Conservation (phyloP, 2,888 invertebrate species). For the Xylophagus ater region DNA sequence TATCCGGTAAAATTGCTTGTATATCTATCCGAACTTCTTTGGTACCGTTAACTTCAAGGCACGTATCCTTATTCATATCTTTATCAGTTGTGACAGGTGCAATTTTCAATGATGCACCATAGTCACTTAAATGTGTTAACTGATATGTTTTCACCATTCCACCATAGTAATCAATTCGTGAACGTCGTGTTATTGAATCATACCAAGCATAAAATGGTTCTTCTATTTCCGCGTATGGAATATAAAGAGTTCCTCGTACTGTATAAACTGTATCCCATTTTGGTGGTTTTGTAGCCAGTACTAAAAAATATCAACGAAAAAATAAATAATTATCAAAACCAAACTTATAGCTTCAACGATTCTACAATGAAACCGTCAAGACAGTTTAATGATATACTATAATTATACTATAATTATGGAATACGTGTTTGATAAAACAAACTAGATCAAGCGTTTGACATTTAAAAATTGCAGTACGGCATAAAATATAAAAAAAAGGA, state of each 20-base stretch:
- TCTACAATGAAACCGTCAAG: no score
- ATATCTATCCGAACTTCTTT: slow-evolving; percentile 46
- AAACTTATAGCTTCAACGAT: no score
- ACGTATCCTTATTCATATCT: slow-evolving; percentile 59
- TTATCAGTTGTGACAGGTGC: slow-evolving; percentile 73
- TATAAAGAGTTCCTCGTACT: slow-evolving; percentile 64
- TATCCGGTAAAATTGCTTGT: slow-evolving; percentile 73
- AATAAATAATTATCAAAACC: no score
- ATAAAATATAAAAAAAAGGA: no score
- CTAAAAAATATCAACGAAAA: no score
- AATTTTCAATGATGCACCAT: slow-evolving; percentile 67
- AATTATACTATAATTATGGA: no score
- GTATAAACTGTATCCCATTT: slow-evolving; percentile 62
- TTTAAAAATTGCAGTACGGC: no score
- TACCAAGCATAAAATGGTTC: slow-evolving; percentile 89
- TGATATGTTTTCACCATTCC: slow-evolving; percentile 91
- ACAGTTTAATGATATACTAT: no score
- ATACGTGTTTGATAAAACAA: no score
- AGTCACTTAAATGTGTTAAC: slow-evolving; percentile 47
- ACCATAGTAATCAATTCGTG: slow-evolving; percentile 90
- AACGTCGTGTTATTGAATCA: slow-evolving; percentile 60
- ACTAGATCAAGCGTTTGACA: no score
- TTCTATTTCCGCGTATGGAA: slow-evolving; percentile 87
- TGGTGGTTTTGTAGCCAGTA: slow-evolving; percentile 40
- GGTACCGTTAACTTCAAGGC: slow-evolving; percentile 75